phyloP scores from a whole-genome alignment of 2,113 vertebrate genomes.

The Halcyon malimbica region DNA sequence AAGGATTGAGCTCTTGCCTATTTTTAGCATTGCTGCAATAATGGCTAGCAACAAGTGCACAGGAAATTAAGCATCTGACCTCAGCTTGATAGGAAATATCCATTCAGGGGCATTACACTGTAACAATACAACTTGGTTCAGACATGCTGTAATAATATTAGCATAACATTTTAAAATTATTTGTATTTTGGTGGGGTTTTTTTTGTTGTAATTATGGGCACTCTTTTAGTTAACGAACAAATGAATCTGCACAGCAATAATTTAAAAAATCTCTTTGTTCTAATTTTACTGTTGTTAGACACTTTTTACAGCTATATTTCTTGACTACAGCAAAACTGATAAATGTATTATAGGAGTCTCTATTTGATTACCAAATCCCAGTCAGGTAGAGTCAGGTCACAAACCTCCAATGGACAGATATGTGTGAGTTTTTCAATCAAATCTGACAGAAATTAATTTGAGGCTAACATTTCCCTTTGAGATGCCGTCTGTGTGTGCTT shows the following conservation, averaged over 20 bases:
- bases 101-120: neutral
- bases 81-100: neutral
- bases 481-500: slow-evolving; percentile 31
- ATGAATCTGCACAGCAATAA: neutral
- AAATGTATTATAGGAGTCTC: neutral
- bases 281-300: neutral
- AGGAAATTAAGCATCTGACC: neutral
- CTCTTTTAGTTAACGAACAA: neutral
- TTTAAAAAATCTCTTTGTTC: neutral
- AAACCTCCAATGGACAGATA: slow-evolving; percentile 60
- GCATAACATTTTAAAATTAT: neutral
- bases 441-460: slow-evolving; percentile 73
- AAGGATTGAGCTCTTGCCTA: neutral
- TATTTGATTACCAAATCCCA: slow-evolving; percentile 69
- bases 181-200: neutral
- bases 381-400: slow-evolving; percentile 44
- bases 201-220: neutral
- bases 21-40: neutral
- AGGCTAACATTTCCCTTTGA: slow-evolving; percentile 63
- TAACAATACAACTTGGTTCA: neutral
- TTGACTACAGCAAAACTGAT: slow-evolving; percentile 29
- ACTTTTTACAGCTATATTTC: slow-evolving; percentile 16
- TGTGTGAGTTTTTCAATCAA: slow-evolving; percentile 64
- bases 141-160: neutral
- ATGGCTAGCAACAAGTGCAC: neutral